phyloP scores from a whole-genome alignment of 1,140 invertebrate species.

The Diabrotica undecimpunctata region DNA sequence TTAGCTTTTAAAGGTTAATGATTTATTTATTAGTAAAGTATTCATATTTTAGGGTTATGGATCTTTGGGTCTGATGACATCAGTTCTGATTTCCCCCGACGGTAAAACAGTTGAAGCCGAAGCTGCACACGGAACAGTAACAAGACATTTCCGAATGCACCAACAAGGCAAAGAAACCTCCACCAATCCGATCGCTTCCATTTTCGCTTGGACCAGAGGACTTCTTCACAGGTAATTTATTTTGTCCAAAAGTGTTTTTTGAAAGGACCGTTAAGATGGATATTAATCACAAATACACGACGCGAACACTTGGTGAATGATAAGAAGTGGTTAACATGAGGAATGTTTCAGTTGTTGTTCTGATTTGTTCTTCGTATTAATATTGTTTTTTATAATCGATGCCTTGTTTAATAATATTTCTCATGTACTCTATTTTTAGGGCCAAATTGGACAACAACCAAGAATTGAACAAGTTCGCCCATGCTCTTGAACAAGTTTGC shows the following conservation, averaged over 20 bases:
- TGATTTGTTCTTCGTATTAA: too few relatives aligned
- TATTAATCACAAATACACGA: too few relatives aligned
- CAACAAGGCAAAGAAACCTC: constrained; percentile 97
- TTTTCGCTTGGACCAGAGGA: constrained; percentile 96
- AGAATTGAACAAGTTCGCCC: constrained; percentile 71
- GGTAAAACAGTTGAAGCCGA: constrained; percentile 96
- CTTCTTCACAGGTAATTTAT: constrained; percentile 50
- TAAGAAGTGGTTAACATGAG: too few relatives aligned
- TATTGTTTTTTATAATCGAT: too few relatives aligned
- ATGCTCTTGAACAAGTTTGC: constrained; percentile 85
- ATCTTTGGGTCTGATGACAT: constrained; percentile 94
- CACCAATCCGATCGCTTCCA: constrained; percentile 97
- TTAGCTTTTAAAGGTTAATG: too few relatives aligned
- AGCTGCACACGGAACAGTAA: constrained; percentile 97
- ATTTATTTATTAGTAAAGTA: too few relatives aligned
- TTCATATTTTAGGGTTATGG: constrained; percentile 64
- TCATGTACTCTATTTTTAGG: constrained; percentile 50
- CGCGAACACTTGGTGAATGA: too few relatives aligned
- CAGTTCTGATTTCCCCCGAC: constrained; percentile 90
- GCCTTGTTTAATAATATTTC: too few relatives aligned
- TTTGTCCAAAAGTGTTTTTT: neutral
- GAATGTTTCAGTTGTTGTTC: too few relatives aligned
- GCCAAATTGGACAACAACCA: constrained; percentile 89
- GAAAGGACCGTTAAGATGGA: neutral
- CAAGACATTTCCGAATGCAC: constrained; percentile 88